These are phyloP conservation scores for Ceratina calcarata DNA, from an alignment of 1,140 invertebrate species.

Conservation along the genomic window DNA sequence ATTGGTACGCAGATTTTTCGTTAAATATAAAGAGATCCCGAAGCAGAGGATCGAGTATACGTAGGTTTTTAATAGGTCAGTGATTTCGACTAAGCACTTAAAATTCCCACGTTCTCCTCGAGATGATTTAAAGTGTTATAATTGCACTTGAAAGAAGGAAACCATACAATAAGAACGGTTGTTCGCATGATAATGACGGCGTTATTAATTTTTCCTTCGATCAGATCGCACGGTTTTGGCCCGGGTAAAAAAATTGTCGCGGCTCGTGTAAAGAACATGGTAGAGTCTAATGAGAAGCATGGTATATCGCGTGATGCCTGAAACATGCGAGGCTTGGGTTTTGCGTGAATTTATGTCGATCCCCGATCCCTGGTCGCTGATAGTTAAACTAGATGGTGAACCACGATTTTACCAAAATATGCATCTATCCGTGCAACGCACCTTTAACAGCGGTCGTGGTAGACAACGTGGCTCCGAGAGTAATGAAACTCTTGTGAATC, in stretches of 20 bases:
- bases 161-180: background rate
- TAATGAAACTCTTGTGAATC: constrained; percentile 3
- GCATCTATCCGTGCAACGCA: background rate
- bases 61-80: background rate
- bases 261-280: background rate
- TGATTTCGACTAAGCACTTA: background rate
- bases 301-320: constrained; percentile 9
- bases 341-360: constrained; percentile 42
- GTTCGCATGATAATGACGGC: background rate
- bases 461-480: constrained; percentile 1
- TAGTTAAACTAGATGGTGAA: constrained; percentile 5
- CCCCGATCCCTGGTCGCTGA: background rate
- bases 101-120: background rate
- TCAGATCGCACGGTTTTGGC: constrained; percentile 4
- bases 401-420: constrained; percentile 31
- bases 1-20: background rate
- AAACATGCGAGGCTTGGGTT: background rate
- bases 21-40: background rate
- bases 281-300: background rate
- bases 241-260: background rate
- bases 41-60: background rate
- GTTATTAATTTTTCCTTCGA: constrained; percentile 3
- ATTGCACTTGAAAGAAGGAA: background rate
- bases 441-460: background rate
- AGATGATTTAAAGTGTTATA: background rate